Conservation (phyloP, 2,113 vertebrate species). For the Lasiurus cinereus region DNA sequence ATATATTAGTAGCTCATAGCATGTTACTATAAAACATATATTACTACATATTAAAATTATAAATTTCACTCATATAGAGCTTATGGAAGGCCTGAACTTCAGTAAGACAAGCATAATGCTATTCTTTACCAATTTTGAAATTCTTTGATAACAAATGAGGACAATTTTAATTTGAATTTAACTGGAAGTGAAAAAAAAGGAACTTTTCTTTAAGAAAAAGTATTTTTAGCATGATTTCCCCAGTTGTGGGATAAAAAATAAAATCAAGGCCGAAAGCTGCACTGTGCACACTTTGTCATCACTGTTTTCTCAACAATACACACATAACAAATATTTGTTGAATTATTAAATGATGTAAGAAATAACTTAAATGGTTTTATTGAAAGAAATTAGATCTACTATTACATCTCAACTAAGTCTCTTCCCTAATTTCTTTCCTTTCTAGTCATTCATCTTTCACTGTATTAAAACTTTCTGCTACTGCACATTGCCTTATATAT, state of each 20-base stretch:
- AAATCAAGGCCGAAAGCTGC: constrained; percentile 41
- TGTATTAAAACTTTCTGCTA: constrained; percentile 25
- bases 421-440: not conserved
- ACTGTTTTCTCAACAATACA: not conserved
- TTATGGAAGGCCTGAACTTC: constrained; percentile 42
- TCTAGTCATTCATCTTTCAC: not conserved
- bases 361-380: constrained; percentile 15
- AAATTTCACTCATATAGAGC: constrained; percentile 25
- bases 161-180: constrained; percentile 59
- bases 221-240: not conserved
- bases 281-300: not conserved
- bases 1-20: constrained; percentile 48
- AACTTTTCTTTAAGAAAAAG: constrained; percentile 25
- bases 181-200: constrained; percentile 54
- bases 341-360: constrained; percentile 20
- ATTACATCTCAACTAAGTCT: not conserved
- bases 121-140: constrained; percentile 56
- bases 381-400: not conserved
- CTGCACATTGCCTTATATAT: constrained; percentile 10
- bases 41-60: constrained; percentile 48
- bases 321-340: not conserved
- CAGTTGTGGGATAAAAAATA: constrained; percentile 8
- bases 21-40: constrained; percentile 50
- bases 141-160: constrained; percentile 43
- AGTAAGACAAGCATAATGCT: not conserved